Evolutionary conservation across 2,797 vertebrate genomes (phyloP), one percentile per base, ranked within the genome.

Genomic region (Emys orbicularis): DNA sequence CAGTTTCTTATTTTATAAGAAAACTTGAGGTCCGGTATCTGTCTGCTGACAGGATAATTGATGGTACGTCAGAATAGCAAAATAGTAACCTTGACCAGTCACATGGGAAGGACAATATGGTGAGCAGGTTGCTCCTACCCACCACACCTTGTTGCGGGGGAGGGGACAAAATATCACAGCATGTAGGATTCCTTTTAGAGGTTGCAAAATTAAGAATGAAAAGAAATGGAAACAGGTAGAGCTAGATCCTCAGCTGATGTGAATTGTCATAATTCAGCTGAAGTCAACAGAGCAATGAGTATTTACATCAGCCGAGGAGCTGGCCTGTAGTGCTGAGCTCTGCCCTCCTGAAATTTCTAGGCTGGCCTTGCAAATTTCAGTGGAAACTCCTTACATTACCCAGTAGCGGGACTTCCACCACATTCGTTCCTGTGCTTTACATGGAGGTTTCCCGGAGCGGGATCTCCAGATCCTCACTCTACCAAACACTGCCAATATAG

Each of bases 21-120:
- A 98, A 98, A 99, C 98, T 98, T 98, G 98, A 99, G 97, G 98
- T 98, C 95, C 94, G 19, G 98, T 98, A 98, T 99, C 98, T 98
- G 96, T 95, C 96, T 98, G 97, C 97, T 98, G 98, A 99, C 99
- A 99, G 98, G 98, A 98, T 99, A 99, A 99, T 99, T 98, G 98
- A 99, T 99, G 98, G 98, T 81, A 97, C 97, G 98, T 97, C 98
- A 91, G 96, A 97, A 98, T 98, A 98, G 96, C 98, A 97, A 97
- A 98, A 98, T 98, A 98, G 98, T 99, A 97, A 99, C 99, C 99
- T 99, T 99, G 99, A 96, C 96, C 97, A 98, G 95, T 90, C 92
- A 79, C 2, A 7, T 6, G 1, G 5, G 94, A 96, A 97, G 90
- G 94, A 89, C 88, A 92, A 77, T 56, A 9, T 3, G 25, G 94